A percentile compares a stretch with the other conserved stretches of the same genome.
Conservation (phyloP, 92 coral and sea anemone genomes). For the Epizoanthus scotinus region DNA sequence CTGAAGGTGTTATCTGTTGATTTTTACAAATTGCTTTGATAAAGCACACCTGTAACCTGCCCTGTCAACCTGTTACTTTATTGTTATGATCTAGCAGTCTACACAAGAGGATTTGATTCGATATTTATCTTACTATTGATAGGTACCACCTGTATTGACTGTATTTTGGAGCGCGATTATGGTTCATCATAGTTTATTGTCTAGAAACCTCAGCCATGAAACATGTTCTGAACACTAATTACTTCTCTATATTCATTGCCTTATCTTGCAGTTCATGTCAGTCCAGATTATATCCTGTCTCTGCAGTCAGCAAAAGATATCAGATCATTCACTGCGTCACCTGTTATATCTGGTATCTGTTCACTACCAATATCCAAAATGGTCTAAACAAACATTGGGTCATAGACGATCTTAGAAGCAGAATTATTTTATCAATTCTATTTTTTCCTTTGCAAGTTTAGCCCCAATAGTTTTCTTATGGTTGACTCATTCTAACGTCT, state of each 20-base stretch:
- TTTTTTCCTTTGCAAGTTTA: neutral
- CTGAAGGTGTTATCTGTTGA: too few species aligned
- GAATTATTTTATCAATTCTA: constrained; percentile 8
- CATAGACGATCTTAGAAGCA: constrained; percentile 13
- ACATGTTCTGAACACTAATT: neutral
- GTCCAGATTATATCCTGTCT: neutral
- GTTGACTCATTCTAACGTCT: neutral
- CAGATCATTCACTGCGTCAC: constrained; percentile 39
- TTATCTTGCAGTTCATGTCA: too few species aligned
- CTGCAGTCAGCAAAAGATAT: neutral
- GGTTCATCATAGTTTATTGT: too few species aligned
- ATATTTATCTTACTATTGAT: too few species aligned
- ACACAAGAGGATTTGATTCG: too few species aligned
- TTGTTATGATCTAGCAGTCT: too few species aligned
- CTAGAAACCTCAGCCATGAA: neutral
- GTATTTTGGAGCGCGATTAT: too few species aligned
- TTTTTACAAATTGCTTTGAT: too few species aligned
- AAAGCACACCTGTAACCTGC: too few species aligned
- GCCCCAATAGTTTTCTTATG: constrained; percentile 22
- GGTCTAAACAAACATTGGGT: constrained; percentile 41
- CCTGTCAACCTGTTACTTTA: too few species aligned
- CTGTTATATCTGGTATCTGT: constrained; percentile 32
- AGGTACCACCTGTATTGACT: too few species aligned
- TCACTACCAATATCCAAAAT: constrained; percentile 8
- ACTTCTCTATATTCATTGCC: neutral